These are phyloP conservation scores for Carollia perspicillata DNA, from an alignment of 2,113 vertebrate genomes.

Conservation along the genomic window DNA sequence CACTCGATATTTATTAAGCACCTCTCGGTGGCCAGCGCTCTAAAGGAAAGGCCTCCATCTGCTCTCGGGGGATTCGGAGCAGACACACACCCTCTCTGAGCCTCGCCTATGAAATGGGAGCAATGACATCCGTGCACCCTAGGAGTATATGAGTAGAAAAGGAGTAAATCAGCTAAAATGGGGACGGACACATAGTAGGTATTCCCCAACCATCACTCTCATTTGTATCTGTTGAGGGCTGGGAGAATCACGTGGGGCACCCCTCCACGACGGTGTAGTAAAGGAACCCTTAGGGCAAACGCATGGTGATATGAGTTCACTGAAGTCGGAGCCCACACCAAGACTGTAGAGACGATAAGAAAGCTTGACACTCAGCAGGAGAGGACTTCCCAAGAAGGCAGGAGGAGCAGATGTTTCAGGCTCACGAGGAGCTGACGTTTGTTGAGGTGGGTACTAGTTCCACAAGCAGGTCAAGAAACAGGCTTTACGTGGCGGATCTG, in stretches of 20 bases:
- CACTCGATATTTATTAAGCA: not conserved
- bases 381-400: not conserved
- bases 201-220: not conserved
- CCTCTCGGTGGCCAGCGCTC: not conserved
- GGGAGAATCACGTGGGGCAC: accelerated
- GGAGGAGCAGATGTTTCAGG: not conserved
- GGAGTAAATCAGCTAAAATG: not conserved
- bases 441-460: too few species aligned
- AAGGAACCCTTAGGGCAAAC: not conserved
- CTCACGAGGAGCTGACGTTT: not conserved
- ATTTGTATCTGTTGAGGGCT: not conserved
- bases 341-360: not conserved
- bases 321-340: accelerated
- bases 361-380: not conserved
- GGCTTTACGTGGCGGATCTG: accelerated
- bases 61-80: not conserved
- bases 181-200: not conserved
- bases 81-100: not conserved
- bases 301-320: accelerated
- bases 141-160: not conserved
- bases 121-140: not conserved
- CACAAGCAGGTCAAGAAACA: not conserved
- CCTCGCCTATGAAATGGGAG: not conserved
- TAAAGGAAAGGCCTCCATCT: accelerated
- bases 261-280: accelerated